These are phyloP conservation scores for Nemotelus pantherinus DNA, from an alignment of 2,888 invertebrate species.

Conservation along the genomic window DNA sequence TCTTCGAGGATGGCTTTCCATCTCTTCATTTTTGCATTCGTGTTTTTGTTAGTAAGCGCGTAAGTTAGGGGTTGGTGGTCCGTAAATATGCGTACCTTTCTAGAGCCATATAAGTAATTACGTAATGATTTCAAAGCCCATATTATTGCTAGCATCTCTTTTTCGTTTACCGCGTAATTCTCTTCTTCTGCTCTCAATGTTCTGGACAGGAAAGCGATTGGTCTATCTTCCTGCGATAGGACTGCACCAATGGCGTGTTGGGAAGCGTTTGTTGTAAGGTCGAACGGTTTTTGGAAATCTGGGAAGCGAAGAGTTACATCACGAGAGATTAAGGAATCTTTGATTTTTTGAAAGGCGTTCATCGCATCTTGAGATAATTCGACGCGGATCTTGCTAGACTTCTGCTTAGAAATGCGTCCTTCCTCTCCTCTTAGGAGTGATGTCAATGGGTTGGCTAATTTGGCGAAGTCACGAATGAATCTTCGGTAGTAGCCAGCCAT, in stretches of 20 bases:
- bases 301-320: too few relatives aligned
- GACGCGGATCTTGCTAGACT: background rate
- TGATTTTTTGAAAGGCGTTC: background rate
- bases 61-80: conserved; percentile 8
- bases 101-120: conserved; percentile 8
- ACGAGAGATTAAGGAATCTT: background rate
- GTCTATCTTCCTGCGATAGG: background rate
- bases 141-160: conserved; percentile 10
- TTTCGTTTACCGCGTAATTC: background rate
- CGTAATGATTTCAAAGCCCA: background rate
- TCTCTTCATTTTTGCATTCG: background rate
- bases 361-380: background rate
- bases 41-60: background rate
- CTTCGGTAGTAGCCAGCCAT: conserved; percentile 5
- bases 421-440: conserved; percentile 28
- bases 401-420: background rate
- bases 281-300: too few relatives aligned
- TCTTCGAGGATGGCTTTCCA: conserved; percentile 1
- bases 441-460: background rate
- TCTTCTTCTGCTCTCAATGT: background rate
- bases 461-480: background rate
- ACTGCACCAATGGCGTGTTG: background rate
- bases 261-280: background rate
- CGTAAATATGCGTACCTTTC: background rate
- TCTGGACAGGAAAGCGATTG: conserved; percentile 1